Base-by-base conservation (phyloP, 2,113 vertebrate genomes). In the Tupaia chinensis region DNA sequence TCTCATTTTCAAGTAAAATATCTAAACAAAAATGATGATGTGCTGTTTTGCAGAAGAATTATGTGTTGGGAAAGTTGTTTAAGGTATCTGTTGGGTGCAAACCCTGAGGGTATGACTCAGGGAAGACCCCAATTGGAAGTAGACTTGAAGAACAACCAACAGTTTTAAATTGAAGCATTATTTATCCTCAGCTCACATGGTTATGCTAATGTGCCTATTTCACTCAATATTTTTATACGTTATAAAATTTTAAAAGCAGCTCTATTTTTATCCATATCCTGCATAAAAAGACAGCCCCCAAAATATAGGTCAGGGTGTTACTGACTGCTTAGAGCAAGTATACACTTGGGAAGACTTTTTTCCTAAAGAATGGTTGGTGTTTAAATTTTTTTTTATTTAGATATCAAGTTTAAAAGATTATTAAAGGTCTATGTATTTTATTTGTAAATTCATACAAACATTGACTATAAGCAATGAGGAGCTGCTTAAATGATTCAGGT, bases 271-370 rank as follows among this genome's bases (percentile, higher is more conserved):
- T 74, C 12, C 16, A 76, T 84, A 83, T 72, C 22, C 56, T 80
- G 44, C 63, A 92, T 76, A 61, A 94, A 93, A 77, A 14, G 19
- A 77, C 74, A 86, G 29, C 23, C 25, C 25, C 95, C 78, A 89
- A 96, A 96, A 97, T 97, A 94, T 96, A 95, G 91, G 97, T 96
- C 93, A 97, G 54, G 25, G 34, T 91, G 34, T 91, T 97, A 88
- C 83, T 94, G 56, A 82, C 69, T 94, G 68, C n/a, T 88, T 53
- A 91, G 16, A 96, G 32, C 11, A 92, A 88, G 44, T 32, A 70
- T 44, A 95, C 44, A 86, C 60, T 84, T 34, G 13, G 34, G 66
- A 94, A 95, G 93, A 88, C 63, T 66, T 10, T 85, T 79, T 85
- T 61, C 73, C 53, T 74, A 32, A 94, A 81, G 32, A 93, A 14